These are phyloP conservation scores for Columba janthina DNA, from an alignment of 2,113 vertebrate genomes.

Conservation along the genomic window DNA sequence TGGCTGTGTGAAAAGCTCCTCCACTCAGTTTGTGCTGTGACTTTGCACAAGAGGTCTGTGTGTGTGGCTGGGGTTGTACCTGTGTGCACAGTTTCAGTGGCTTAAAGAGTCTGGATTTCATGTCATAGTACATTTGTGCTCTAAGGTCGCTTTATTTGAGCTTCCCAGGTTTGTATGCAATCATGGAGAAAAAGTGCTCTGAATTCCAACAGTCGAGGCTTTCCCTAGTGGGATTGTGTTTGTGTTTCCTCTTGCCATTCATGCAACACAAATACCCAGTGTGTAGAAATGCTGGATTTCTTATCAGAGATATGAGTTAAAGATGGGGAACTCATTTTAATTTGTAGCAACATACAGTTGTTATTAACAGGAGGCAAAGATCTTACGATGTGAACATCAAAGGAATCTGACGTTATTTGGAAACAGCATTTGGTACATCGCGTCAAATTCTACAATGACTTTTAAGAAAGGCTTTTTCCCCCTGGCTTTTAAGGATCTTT, in stretches of 20 bases:
- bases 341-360: not conserved
- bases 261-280: not conserved
- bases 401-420: conserved; percentile 14
- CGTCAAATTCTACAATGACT: conserved; percentile 32
- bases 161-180: not conserved
- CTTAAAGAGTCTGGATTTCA: not conserved
- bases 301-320: not conserved
- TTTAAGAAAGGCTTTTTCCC: not conserved
- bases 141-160: not conserved
- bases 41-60: not conserved
- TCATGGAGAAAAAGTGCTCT: not conserved
- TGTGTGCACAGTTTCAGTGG: not conserved
- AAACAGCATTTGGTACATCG: not conserved
- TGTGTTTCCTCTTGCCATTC: not conserved
- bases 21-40: not conserved
- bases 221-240: not conserved
- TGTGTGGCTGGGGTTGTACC: not conserved
- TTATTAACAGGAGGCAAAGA: not conserved
- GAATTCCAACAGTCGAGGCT: not conserved
- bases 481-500: conserved; percentile 32
- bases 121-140: not conserved
- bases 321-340: not conserved
- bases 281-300: not conserved
- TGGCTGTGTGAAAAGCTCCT: not conserved
- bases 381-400: not conserved